A percentile compares a stretch with the other conserved stretches of the same genome.
Conservation (phyloP, 2,797 vertebrate species). For the Chelmon rostratus region DNA sequence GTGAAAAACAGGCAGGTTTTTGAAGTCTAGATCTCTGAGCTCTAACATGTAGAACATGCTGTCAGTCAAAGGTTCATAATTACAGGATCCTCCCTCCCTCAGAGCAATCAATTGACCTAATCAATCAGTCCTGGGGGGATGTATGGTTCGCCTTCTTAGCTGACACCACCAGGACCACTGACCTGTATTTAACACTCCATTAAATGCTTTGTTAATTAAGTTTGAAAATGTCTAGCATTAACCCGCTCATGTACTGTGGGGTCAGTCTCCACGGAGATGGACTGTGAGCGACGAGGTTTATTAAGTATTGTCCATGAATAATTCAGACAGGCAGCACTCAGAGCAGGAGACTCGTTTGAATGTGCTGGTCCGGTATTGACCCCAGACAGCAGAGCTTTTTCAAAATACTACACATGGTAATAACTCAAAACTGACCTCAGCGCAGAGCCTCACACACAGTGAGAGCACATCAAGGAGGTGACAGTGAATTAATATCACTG, state of each 20-base stretch:
- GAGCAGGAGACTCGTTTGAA: slow-evolving; percentile 58
- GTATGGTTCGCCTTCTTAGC: neutral
- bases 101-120: neutral
- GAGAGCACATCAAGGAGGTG: slow-evolving; percentile 5
- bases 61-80: slow-evolving; percentile 9
- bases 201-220: slow-evolving; percentile 46
- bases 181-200: slow-evolving; percentile 45
- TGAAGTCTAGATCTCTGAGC: slow-evolving; percentile 1
- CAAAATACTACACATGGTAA: slow-evolving; percentile 32
- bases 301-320: slow-evolving; percentile 66
- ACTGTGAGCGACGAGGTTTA: slow-evolving; percentile 29
- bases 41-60: neutral
- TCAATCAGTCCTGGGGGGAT: neutral
- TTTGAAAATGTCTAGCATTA: slow-evolving; percentile 43
- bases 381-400: slow-evolving; percentile 40
- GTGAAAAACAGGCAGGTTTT: neutral
- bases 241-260: slow-evolving; percentile 19
- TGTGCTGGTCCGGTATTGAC: slow-evolving; percentile 48
- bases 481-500: slow-evolving; percentile 11
- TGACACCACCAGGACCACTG: neutral
- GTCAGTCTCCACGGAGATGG: slow-evolving; percentile 24
- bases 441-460: neutral
- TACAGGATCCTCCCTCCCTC: neutral
- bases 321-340: slow-evolving; percentile 60
- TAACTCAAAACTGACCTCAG: slow-evolving; percentile 34